Base-by-base conservation (phyloP, 2,113 vertebrate species). In the Redunca redunca region DNA sequence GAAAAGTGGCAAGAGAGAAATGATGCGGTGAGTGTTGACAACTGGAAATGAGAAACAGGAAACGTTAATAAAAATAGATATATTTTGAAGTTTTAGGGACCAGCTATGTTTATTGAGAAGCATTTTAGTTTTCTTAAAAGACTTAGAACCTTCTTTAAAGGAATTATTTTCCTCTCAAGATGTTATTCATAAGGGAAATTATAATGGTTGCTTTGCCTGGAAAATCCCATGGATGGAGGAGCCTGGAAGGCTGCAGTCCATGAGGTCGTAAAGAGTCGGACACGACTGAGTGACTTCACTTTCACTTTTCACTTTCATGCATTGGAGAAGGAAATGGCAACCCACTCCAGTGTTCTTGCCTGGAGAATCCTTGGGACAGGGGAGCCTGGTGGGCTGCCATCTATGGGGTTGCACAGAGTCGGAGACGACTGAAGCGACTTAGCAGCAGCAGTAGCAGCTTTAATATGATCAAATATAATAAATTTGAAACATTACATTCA, bases 401-500 rank as follows among this genome's bases (percentile, higher is more conserved):
- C 14, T 62, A 33, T 33, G 60, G 60, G 14, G 30, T 16, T 0
- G 1, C 14, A 62, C 60, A 62, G 60, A 33, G 60, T 62, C 0
- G 2, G 60, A 33, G 30, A 62, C 0, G 0, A 33, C 60, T 62
- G 30, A 62, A 62, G 30, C 5, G 0, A 33, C 28, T 33, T 16
- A 33, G 60, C 60, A 62, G 60, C 58, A 60, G 58, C 26, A 60
- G 57, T 11, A 62, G 58, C 58, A 62, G 28, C 6, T 62, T 53
- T 62, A 57, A 71, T 33, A 67, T 33, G n/a, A 87, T 57, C 40
- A 40, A 33, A 87, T 26, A 40, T 88, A 23, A 40, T 52, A 81
- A 30, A 28, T 46, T 43, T 87, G 58, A 78, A 40, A 23, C 8
- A n/a, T 81, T 46, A 30, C 9, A 19, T 17, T 16, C 46, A 46